Base-by-base conservation (phyloP, 2,888 invertebrate genomes). In the Eustalomyia histrio region DNA sequence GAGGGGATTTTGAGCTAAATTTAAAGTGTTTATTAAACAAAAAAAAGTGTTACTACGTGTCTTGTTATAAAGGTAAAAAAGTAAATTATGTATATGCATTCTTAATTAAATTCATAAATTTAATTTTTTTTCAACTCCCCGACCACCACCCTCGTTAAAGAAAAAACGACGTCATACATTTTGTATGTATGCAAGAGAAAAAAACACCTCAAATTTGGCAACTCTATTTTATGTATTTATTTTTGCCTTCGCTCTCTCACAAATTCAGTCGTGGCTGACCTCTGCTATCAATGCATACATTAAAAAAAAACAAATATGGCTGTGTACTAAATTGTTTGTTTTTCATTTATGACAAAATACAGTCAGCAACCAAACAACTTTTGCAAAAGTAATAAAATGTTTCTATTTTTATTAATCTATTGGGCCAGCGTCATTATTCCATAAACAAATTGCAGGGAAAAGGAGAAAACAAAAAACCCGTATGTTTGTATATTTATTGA, bases 91-190 rank as follows among this genome's bases (percentile, higher is more conserved):
- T 21, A 29, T 29, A 29, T 29, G 29, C 18, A 18, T 43, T 43
- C 16, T 29, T 21, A 57, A 50, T 50, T 33, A 50, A 83, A 73
- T 83, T 71, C 58, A 72, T 55, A 24, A 58, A 24, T 43, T 57
- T 6, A 14, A 53, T 53, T 71, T 67, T n/a, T 14, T 10, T 35
- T 5, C 2, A 29, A 21, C 21, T 21, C 21, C 2, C 7, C 29
- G 6, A n/a, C 29, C 43, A 43, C 39, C 55, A 33, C 43, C 43
- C 12, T 58, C 5, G 6, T 24, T 75, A 29, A 52, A 55, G 18
- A 18, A 71, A 78, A 74, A 81, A 76, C 67, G 76, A 80, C 83
- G 83, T 81, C 69, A 75, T 60, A 60, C 35, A 29, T 76, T 76
- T 76, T 47, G 63, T 76, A 57, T 76, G 76, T 76, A 76, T 69